Base-by-base conservation (phyloP, 2,888 invertebrate genomes). In the Drosophila acutilabella region DNA sequence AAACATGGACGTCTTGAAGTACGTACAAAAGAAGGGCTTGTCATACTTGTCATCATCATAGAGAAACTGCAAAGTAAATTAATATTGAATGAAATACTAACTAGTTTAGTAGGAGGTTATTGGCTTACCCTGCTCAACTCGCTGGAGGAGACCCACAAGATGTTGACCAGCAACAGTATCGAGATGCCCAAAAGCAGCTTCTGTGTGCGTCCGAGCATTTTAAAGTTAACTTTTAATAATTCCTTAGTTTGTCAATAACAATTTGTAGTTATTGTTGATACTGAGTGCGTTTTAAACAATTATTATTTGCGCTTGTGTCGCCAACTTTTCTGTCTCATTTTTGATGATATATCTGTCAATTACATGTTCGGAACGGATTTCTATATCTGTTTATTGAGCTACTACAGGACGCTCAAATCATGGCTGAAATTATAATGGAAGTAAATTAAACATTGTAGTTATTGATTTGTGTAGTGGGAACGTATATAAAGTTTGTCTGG, bases 11-110 rank as follows among this genome's bases (percentile, higher is more conserved):
- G 98, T 98, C 93, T 98, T 98, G 70, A 98, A 94, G 92, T 99
- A 99, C 18, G 98, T 98, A 88, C 96, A 96, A 93, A 99, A 97
- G 93, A 98, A 99, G 53, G 99, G 99, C 90, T 98, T 97, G 90
- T 97, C 95, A 90, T 96, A 97, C 68, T 96, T 94, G 91, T 96
- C 96, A 93, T 97, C 96, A 87, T 94, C 94, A 91, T 97, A 97
- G 74, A 97, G 94, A 92, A 96, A 97, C 98, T 98, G 52, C n/a
- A 16, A 20, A 11, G 33, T 6, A 4, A 36, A 36, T n/a, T 5
- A n/a, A 7, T 20, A 20, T 13, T 33, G 5, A 4, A 33, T 1
- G 2, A 38, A 14, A 5, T 14, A 5, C 11, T 13, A 47, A 44
- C 16, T 1, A 16, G 10, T 14, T 38, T 13, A 1, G 23, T 10